Evolutionary conservation across 2,888 invertebrate genomes (phyloP).

Genomic region (Tineola bisselliella): DNA sequence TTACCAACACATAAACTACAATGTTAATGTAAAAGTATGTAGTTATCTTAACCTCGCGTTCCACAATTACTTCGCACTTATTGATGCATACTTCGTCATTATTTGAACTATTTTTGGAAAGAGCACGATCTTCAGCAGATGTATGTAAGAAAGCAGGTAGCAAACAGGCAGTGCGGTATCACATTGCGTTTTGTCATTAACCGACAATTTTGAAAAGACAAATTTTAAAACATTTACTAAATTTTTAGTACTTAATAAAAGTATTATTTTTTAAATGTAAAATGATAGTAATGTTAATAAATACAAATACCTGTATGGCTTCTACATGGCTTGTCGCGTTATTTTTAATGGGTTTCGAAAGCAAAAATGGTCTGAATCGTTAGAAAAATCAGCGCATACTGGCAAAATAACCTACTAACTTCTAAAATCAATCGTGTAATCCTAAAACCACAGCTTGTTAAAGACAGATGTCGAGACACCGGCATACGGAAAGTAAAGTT

Average conservation of each 20-base stretch:
- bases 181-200: slow-evolving; percentile 51
- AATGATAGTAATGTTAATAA: no score
- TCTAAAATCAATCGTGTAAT: slow-evolving; percentile 28
- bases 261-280: no score
- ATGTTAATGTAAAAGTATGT: neutral
- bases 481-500: slow-evolving; percentile 40
- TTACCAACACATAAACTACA: neutral
- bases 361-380: no score
- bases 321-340: no score
- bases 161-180: slow-evolving; percentile 33
- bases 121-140: slow-evolving; percentile 1
- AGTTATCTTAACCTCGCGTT: neutral
- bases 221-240: no score
- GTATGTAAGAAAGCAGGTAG: neutral
- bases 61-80: slow-evolving; percentile 5
- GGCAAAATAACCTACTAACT: no score
- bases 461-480: slow-evolving; percentile 56
- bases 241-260: no score
- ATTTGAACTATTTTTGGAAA: slow-evolving; percentile 9
- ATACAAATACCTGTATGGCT: no score
- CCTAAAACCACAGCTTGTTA: slow-evolving; percentile 55
- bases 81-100: neutral
- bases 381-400: neutral
- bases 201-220: slow-evolving; percentile 22
- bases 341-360: no score